Conservation (phyloP, 1,140 invertebrate species). For the Drosophila parvula region DNA sequence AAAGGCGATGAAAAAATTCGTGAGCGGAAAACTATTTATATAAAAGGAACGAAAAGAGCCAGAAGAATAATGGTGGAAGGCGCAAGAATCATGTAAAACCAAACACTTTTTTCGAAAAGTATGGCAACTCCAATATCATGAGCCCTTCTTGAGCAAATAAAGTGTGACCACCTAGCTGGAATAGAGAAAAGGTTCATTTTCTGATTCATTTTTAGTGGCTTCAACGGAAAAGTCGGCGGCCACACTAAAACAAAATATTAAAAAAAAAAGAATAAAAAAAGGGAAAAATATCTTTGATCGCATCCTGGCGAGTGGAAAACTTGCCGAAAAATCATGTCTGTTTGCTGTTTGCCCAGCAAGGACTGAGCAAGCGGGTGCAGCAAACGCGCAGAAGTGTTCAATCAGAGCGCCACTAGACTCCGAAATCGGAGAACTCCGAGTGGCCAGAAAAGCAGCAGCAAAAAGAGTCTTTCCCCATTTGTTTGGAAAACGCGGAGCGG, state of each 20-base stretch:
- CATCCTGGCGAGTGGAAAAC: conserved; percentile 14
- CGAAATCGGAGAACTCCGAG: conserved; percentile 29
- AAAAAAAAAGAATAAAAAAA: conserved; percentile 25
- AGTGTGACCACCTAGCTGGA: not conserved
- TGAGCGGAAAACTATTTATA: too few relatives aligned
- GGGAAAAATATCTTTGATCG: conserved; percentile 29
- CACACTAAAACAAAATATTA: conserved; percentile 23
- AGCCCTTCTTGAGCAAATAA: not conserved
- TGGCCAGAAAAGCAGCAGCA: conserved; percentile 10
- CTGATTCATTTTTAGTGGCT: not conserved
- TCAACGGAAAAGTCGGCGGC: not conserved
- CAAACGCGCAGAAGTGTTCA: not conserved
- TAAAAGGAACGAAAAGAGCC: too few relatives aligned
- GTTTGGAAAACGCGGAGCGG: conserved; percentile 5
- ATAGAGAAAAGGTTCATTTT: not conserved
- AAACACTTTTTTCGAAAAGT: too few relatives aligned
- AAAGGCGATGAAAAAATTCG: too few relatives aligned
- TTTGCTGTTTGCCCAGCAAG: not conserved
- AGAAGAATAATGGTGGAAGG: too few relatives aligned
- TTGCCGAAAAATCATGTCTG: conserved; percentile 17
- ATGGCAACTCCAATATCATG: not conserved
- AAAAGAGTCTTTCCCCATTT: conserved; percentile 1
- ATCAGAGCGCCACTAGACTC: not conserved
- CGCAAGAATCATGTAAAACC: too few relatives aligned
- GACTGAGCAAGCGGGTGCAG: conserved; percentile 10